These are phyloP conservation scores for Lagopus leucura DNA, from an alignment of 2,113 vertebrate species.

Conservation along the genomic window DNA sequence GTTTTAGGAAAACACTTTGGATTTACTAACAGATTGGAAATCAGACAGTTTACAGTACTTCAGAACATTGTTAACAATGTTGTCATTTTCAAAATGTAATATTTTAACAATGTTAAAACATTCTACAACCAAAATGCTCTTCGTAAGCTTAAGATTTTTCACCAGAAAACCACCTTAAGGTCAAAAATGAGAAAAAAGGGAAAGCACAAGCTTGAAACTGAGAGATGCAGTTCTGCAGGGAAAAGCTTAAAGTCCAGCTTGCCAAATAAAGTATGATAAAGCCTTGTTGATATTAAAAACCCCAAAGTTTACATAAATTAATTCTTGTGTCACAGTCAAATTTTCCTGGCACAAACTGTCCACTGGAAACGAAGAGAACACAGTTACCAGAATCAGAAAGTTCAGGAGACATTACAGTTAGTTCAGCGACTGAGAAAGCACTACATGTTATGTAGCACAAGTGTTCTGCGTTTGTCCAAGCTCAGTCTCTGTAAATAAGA, in stretches of 20 bases:
- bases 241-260: slow-evolving; percentile 67
- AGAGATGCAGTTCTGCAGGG: slow-evolving; percentile 36
- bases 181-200: slow-evolving; percentile 11
- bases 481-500: not conserved
- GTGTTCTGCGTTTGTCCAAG: not conserved
- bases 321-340: slow-evolving; percentile 74
- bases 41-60: not conserved
- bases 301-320: slow-evolving; percentile 71
- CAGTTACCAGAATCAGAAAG: slow-evolving; percentile 64
- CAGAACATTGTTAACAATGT: not conserved
- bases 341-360: slow-evolving; percentile 76
- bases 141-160: not conserved
- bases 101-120: not conserved
- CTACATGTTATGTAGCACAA: not conserved
- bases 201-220: slow-evolving; percentile 46
- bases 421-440: slow-evolving; percentile 30
- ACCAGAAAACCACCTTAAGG: slow-evolving; percentile 26
- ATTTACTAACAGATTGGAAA: not conserved
- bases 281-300: slow-evolving; percentile 63
- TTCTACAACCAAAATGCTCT: not conserved
- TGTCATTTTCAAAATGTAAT: too few relatives aligned
- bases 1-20: not conserved
- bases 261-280: slow-evolving; percentile 80
- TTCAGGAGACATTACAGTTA: slow-evolving; percentile 53
- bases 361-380: slow-evolving; percentile 65